phyloP scores from a whole-genome alignment of 2,113 vertebrate species.

The Rhagologus leucostigma region DNA sequence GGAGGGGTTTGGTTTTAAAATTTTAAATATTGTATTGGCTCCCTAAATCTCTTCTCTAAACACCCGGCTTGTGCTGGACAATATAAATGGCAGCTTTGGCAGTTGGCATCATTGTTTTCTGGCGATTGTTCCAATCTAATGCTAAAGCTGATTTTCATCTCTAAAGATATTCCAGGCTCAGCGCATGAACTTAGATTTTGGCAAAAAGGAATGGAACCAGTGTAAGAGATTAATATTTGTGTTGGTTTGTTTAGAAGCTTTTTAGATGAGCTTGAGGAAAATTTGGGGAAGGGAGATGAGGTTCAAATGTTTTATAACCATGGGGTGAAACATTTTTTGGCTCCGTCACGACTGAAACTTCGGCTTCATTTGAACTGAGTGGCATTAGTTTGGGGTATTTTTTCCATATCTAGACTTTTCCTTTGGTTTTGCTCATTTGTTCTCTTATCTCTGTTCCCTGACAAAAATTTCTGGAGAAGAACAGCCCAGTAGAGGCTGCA shows the following conservation, averaged over 20 bases:
- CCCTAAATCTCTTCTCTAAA: background rate
- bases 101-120: background rate
- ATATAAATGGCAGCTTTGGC: background rate
- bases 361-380: rapidly evolving
- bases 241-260: background rate
- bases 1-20: rapidly evolving
- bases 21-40: background rate
- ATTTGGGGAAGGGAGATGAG: too few relatives aligned
- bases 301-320: background rate
- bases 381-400: background rate
- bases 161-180: background rate
- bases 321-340: background rate
- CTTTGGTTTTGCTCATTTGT: background rate
- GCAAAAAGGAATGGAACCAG: background rate
- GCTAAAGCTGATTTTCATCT: background rate
- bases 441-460: background rate
- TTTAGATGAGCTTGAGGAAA: background rate
- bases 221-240: background rate
- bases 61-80: background rate
- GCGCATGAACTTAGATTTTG: background rate
- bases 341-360: rapidly evolving
- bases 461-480: background rate
- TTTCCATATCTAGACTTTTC: background rate
- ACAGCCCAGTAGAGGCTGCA: background rate
- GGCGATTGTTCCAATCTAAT: background rate